These are phyloP conservation scores for Leptinotarsa peninsularis DNA, from an alignment of 2,888 invertebrate genomes.

Conservation along the genomic window DNA sequence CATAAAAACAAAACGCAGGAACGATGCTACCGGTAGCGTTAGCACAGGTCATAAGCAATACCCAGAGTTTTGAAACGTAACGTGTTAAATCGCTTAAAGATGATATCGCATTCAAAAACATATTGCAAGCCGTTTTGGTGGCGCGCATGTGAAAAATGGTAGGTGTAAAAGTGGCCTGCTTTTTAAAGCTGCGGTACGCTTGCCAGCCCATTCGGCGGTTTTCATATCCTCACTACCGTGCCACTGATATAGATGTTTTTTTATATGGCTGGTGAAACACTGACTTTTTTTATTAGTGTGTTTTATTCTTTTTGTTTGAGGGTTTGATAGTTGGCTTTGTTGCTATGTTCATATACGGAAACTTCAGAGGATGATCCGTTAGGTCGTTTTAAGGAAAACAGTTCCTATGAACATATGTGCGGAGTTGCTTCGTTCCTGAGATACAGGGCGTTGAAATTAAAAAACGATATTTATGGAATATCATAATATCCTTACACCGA, in stretches of 20 bases:
- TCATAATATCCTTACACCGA: no score
- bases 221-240: slow-evolving; percentile 52
- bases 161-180: slow-evolving; percentile 58
- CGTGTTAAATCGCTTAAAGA: slow-evolving; percentile 60
- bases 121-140: slow-evolving; percentile 49
- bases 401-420: no score
- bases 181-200: slow-evolving; percentile 63
- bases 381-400: no score
- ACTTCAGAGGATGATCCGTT: no score
- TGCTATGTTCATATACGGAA: neutral
- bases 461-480: no score
- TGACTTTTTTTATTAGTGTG: slow-evolving; percentile 33
- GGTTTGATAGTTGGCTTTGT: slow-evolving; percentile 21
- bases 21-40: slow-evolving; percentile 24
- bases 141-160: slow-evolving; percentile 59
- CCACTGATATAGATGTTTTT: slow-evolving; percentile 59
- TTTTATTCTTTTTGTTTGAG: slow-evolving; percentile 26
- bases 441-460: no score
- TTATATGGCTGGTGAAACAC: slow-evolving; percentile 46
- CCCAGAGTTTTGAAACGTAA: slow-evolving; percentile 40
- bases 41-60: slow-evolving; percentile 34
- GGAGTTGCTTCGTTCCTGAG: no score
- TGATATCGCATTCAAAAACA: slow-evolving; percentile 60
- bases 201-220: slow-evolving; percentile 58
- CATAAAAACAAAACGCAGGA: slow-evolving; percentile 37